Evolutionary conservation across 1,140 invertebrate species (phyloP), one percentile per base, ranked within the genome.

Genomic region (silkworm (Bombyx mori)): DNA sequence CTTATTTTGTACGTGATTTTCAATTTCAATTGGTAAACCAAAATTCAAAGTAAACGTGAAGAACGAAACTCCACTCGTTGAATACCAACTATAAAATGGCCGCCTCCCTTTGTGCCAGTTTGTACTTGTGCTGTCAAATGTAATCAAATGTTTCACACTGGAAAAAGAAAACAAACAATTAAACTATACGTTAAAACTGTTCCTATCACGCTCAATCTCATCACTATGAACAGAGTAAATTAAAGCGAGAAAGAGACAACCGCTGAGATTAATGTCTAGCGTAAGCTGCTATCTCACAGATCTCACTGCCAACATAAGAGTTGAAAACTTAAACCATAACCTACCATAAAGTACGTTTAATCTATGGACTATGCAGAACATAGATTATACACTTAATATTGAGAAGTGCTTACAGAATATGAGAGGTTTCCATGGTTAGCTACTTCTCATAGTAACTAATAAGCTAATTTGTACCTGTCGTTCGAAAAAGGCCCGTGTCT

Each of bases 111-210:
- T 35, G 26, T 35, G 26, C 26, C 26, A 2, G 26, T 35, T 35
- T 35, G 26, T 35, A 35, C 26, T 88, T 86, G 82, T 83, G 77
- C 82, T 86, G 84, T 88, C 82, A 86, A 82, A 79, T 70, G 60
- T 76, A 71, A 35, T 35, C 26, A 83, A 73, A 77, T 75, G 74
- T 77, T 75, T 73, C 70, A 35, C 26, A 35, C 26, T 35, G 26
- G 75, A 79, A 83, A 83, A 78, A 79, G 86, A 63, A 85, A 87
- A 86, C 79, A 87, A 88, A 84, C 82, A 86, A 79, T 83, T 85
- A 35, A 35, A 35, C 26, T 35, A 35, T 35, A 35, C 26, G 26
- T 35, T 35, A 83, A 77, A 85, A 75, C 67, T 85, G 73, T 73
- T 68, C 63, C 73, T 70, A 73, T 86, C 83, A 74, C 85, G 68